Conservation (phyloP, 2,797 vertebrate species). For the Gobionotothen gibberifrons region DNA sequence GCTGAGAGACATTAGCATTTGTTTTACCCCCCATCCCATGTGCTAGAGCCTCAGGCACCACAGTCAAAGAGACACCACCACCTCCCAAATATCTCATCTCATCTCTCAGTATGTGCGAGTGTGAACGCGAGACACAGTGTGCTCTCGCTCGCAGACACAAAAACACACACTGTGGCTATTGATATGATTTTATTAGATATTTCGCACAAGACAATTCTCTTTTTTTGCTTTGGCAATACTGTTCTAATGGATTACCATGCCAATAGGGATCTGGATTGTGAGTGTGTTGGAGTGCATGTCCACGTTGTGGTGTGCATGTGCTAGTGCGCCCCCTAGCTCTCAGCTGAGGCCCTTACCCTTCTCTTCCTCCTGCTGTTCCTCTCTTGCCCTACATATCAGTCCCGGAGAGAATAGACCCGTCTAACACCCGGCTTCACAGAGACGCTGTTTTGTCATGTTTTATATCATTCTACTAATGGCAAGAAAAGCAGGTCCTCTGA, state of each 20-base stretch:
- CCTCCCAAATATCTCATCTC: constrained; percentile 74
- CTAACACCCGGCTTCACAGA: constrained; percentile 84
- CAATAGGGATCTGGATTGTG: constrained; percentile 39
- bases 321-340: constrained; percentile 80
- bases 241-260: constrained; percentile 37
- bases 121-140: constrained; percentile 62
- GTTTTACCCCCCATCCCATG: constrained; percentile 79
- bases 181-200: constrained; percentile 38
- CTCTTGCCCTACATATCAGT: constrained; percentile 86
- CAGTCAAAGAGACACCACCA: constrained; percentile 79
- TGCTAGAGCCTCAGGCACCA: constrained; percentile 77
- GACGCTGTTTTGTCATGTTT: constrained; percentile 86
- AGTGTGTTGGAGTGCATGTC: constrained; percentile 42
- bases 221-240: constrained; percentile 23
- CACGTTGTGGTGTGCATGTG: constrained; percentile 48
- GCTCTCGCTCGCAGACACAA: constrained; percentile 44
- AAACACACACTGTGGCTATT: constrained; percentile 58
- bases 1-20: constrained; percentile 80
- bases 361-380: constrained; percentile 71
- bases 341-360: constrained; percentile 35
- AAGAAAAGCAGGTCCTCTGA: constrained; percentile 82
- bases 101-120: constrained; percentile 71
- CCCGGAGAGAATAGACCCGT: constrained; percentile 84
- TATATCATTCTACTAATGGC: constrained; percentile 86
- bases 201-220: constrained; percentile 38